These are phyloP conservation scores for Hermetia illucens DNA, from an alignment of 1,140 invertebrate genomes.

Conservation along the genomic window DNA sequence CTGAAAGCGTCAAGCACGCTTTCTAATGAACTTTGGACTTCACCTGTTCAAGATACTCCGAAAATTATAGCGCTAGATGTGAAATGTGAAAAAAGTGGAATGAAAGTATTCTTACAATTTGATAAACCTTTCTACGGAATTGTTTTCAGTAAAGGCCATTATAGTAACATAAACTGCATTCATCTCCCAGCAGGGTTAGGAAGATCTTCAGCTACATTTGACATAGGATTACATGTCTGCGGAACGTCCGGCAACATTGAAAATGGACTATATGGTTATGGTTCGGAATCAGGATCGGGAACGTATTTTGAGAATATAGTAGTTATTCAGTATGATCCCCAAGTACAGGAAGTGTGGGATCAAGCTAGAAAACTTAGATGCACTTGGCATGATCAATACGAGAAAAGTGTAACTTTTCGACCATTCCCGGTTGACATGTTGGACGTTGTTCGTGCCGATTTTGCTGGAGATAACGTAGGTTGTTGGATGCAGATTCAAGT, in stretches of 20 bases:
- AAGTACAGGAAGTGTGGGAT: constrained; percentile 94
- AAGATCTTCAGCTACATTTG: constrained; percentile 72
- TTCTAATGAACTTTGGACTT: constrained; percentile 68
- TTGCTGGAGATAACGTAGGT: constrained; percentile 88
- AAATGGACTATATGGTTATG: constrained; percentile 70
- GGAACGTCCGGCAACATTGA: constrained; percentile 84
- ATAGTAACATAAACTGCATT: constrained; percentile 82
- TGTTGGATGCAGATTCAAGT: constrained; percentile 94
- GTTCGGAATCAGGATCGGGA: constrained; percentile 70
- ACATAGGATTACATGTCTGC: constrained; percentile 80
- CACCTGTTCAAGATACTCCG: constrained; percentile 69
- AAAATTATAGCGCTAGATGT: constrained; percentile 84
- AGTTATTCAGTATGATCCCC: constrained; percentile 85
- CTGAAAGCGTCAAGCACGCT: constrained; percentile 22
- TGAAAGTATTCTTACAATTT: constrained; percentile 85
- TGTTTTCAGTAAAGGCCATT: constrained; percentile 84
- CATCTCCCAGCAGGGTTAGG: constrained; percentile 79
- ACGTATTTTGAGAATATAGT: constrained; percentile 93
- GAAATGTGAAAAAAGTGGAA: constrained; percentile 86
- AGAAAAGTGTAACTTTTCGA: constrained; percentile 87
- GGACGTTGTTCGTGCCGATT: constrained; percentile 83
- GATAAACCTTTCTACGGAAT: constrained; percentile 92
- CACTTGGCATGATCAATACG: constrained; percentile 92
- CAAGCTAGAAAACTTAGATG: constrained; percentile 82
- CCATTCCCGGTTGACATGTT: constrained; percentile 93